Conservation (phyloP, 1,140 invertebrate genomes). For the Gryon sp. region DNA sequence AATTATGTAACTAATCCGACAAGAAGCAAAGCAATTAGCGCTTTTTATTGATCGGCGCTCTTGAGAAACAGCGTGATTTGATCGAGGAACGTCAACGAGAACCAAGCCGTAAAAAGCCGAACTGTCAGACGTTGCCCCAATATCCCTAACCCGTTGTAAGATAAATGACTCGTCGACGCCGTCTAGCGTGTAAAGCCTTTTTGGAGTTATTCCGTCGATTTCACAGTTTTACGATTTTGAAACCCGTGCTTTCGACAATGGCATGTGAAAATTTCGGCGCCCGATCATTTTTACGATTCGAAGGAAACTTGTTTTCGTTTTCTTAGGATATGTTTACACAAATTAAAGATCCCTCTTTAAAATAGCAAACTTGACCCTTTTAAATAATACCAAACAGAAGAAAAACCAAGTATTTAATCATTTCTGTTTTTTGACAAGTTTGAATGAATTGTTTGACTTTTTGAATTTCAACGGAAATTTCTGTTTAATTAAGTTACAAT, state of each 20-base stretch:
- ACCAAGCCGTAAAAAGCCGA: constrained; percentile 30
- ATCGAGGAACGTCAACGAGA: constrained; percentile 48
- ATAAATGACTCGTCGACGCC: constrained; percentile 58
- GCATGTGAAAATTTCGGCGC: constrained; percentile 40
- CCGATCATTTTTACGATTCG: constrained; percentile 28
- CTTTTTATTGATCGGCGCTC: constrained; percentile 34
- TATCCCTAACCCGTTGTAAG: constrained; percentile 58
- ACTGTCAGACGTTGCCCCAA: constrained; percentile 49
- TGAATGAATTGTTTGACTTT: no score
- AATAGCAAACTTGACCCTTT: constrained; percentile 27
- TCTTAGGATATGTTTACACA: constrained; percentile 32
- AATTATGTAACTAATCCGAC: constrained; percentile 24
- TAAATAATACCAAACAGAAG: no score
- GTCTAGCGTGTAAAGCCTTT: constrained; percentile 55
- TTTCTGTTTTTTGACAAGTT: background rate
- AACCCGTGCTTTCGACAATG: constrained; percentile 21
- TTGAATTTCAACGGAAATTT: no score
- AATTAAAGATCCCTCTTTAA: constrained; percentile 31
- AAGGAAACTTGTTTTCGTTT: constrained; percentile 36
- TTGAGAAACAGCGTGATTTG: constrained; percentile 45
- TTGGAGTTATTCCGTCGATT: constrained; percentile 38
- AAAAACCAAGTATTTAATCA: no score
- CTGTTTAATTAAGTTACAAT: no score
- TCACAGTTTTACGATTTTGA: constrained; percentile 55
- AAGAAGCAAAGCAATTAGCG: constrained; percentile 52